phyloP scores from a whole-genome alignment of 2,888 invertebrate genomes.

The Stenodera caucasica region DNA sequence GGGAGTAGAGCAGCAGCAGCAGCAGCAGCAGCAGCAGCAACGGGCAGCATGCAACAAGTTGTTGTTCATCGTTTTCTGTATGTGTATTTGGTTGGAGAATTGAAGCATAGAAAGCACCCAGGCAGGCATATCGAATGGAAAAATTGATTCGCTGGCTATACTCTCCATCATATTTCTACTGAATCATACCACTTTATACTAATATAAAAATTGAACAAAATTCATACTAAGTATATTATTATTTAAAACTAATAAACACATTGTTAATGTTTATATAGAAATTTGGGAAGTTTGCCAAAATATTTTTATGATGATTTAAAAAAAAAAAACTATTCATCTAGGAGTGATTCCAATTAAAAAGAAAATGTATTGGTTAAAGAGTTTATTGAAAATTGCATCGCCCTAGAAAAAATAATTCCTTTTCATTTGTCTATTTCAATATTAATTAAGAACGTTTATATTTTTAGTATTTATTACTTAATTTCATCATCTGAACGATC shows the following conservation, averaged over 20 bases:
- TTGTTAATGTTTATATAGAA: too few species aligned
- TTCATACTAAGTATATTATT: too few species aligned
- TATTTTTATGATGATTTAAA: too few species aligned
- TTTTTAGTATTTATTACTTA: background rate
- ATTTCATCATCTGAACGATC: slow-evolving; percentile 1
- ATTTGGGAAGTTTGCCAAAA: too few species aligned
- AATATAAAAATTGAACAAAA: too few species aligned
- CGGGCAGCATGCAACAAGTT: background rate
- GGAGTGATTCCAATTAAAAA: too few species aligned
- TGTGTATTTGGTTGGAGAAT: background rate
- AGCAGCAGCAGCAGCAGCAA: too few species aligned
- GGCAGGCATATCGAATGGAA: slow-evolving; percentile 3
- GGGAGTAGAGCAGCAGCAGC: background rate
- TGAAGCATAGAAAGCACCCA: background rate
- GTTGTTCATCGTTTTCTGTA: background rate
- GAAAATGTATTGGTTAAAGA: background rate
- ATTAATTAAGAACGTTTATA: background rate
- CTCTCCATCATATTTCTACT: background rate
- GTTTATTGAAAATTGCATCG: background rate
- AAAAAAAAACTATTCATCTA: too few species aligned
- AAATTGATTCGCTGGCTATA: slow-evolving; percentile 3
- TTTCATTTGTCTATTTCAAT: too few species aligned
- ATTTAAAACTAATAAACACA: too few species aligned
- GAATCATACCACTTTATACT: too few species aligned
- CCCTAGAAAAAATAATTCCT: too few species aligned